Conservation (phyloP, 2,888 invertebrate species). For the Ariolimax columbianus region DNA sequence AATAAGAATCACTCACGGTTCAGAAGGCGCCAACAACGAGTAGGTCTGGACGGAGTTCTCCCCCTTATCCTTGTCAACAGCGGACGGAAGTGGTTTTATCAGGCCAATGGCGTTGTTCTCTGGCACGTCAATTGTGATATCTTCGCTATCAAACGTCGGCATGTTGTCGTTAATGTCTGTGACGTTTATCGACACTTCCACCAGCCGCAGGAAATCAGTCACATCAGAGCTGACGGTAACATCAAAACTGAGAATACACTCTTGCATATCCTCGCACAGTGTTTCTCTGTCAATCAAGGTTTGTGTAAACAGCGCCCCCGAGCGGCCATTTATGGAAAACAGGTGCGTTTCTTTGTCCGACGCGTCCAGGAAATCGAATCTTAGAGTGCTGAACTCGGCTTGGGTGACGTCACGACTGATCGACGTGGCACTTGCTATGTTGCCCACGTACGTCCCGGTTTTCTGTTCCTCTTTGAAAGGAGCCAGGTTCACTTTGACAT, state of each 20-base stretch:
- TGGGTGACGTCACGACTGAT: slow-evolving; percentile 54
- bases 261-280: slow-evolving; percentile 60
- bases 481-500: slow-evolving; percentile 40
- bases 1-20: slow-evolving; percentile 27
- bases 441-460: slow-evolving; percentile 61
- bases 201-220: slow-evolving; percentile 61
- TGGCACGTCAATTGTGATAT: slow-evolving; percentile 58
- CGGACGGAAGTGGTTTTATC: slow-evolving; percentile 50
- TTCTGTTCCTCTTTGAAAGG: slow-evolving; percentile 60
- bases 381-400: slow-evolving; percentile 48
- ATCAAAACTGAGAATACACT: slow-evolving; percentile 64
- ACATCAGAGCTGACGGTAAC: slow-evolving; percentile 63
- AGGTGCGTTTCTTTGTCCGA: slow-evolving; percentile 52
- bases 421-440: slow-evolving; percentile 57
- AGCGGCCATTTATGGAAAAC: slow-evolving; percentile 59
- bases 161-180: slow-evolving; percentile 68
- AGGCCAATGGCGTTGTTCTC: slow-evolving; percentile 52
- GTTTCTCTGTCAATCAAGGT: slow-evolving; percentile 64
- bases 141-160: slow-evolving; percentile 61
- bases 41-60: slow-evolving; percentile 50
- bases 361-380: slow-evolving; percentile 56
- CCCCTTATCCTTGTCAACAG: slow-evolving; percentile 54
- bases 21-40: slow-evolving; percentile 21
- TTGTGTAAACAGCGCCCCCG: slow-evolving; percentile 60
- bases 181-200: slow-evolving; percentile 63